Conservation (phyloP, 1,140 invertebrate genomes). For the Pogonomyrmex barbatus region DNA sequence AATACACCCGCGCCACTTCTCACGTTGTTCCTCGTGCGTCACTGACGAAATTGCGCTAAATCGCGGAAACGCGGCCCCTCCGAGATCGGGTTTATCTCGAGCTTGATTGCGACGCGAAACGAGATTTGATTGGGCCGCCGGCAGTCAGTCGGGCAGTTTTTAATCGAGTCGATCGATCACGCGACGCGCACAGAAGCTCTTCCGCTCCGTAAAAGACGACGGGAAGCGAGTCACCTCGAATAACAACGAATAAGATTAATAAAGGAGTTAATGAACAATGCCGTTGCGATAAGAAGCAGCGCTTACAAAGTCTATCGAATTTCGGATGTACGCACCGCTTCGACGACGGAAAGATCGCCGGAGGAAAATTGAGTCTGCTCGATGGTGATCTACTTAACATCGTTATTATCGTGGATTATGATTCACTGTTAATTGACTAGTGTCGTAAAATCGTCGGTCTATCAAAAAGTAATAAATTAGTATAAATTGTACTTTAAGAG, state of each 20-base stretch:
- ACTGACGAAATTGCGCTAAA: slow-evolving; percentile 46
- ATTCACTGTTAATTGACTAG: slow-evolving; percentile 1
- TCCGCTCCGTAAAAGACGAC: slow-evolving; percentile 49
- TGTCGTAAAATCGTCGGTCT: neutral
- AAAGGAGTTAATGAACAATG: slow-evolving; percentile 50
- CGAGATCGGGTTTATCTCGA: slow-evolving; percentile 57
- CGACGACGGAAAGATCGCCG: neutral
- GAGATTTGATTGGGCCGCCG: slow-evolving; percentile 49
- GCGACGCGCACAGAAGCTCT: slow-evolving; percentile 57
- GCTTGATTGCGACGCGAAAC: slow-evolving; percentile 51
- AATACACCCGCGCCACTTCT: neutral
- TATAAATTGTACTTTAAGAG: too few species aligned
- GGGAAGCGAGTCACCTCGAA: slow-evolving; percentile 21
- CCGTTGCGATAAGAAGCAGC: slow-evolving; percentile 2
- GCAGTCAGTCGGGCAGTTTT: slow-evolving; percentile 55
- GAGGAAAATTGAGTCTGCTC: neutral
- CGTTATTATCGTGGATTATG: neutral
- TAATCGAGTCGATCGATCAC: slow-evolving; percentile 70
- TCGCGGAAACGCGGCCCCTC: slow-evolving; percentile 29
- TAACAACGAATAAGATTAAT: slow-evolving; percentile 39
- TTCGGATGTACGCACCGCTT: neutral
- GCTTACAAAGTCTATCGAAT: slow-evolving; percentile 40
- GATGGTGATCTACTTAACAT: neutral
- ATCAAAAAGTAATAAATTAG: neutral
- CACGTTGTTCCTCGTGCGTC: slow-evolving; percentile 11